phyloP scores from a whole-genome alignment of 2,888 invertebrate genomes.

The Oscheius myriophilus region DNA sequence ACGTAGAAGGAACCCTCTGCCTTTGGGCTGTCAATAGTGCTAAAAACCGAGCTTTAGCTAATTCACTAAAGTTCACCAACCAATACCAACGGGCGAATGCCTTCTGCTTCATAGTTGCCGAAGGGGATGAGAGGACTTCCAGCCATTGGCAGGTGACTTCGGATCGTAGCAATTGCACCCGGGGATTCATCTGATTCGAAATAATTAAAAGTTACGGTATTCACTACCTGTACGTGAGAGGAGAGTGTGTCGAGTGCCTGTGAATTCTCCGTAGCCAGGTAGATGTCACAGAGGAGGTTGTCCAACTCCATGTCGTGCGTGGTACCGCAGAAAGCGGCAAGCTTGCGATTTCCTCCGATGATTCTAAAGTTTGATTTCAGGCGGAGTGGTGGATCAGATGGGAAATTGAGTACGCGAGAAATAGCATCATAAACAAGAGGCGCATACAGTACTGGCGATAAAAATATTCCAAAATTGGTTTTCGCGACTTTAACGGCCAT shows the following conservation, averaged over 20 bases:
- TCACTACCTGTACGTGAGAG: constrained; percentile 1
- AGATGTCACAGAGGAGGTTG: constrained; percentile 11
- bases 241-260: constrained; percentile 24
- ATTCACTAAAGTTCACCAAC: background rate
- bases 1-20: background rate
- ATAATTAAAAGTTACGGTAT: background rate
- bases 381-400: no score
- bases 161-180: constrained; percentile 14
- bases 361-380: constrained; percentile 1
- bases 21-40: constrained; percentile 3
- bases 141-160: constrained; percentile 14
- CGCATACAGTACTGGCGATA: no score
- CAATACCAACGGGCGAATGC: constrained; percentile 11
- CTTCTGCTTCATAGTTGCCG: background rate
- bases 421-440: no score
- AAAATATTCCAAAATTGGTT: background rate
- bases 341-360: constrained; percentile 5
- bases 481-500: no score
- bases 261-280: constrained; percentile 13
- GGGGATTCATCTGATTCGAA: background rate
- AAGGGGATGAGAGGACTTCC: background rate
- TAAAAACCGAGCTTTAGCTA: background rate
- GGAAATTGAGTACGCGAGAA: no score
- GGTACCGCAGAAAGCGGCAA: constrained; percentile 9
- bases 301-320: background rate